phyloP scores from a whole-genome alignment of 35 echinoderm and acorn worm species.

The Hemicentrotus pulcherrimus region DNA sequence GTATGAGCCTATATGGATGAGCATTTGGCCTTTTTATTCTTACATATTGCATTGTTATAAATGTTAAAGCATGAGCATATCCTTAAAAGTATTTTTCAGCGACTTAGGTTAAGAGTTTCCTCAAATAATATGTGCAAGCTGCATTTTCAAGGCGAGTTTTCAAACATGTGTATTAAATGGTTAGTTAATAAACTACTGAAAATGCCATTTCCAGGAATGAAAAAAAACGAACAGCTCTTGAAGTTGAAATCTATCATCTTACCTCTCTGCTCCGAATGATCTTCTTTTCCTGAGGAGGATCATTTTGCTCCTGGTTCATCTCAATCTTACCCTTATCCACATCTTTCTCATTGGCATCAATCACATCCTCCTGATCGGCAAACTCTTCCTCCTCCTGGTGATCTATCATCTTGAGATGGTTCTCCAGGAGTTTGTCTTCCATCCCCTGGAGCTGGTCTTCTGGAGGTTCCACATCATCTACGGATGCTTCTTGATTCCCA shows the following conservation, averaged over 20 bases:
- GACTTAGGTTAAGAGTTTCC: no score
- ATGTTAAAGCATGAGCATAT: no score
- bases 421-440: background rate
- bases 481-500: background rate
- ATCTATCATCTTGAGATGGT: background rate
- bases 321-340: background rate
- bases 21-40: no score
- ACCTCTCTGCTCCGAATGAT: slow-evolving; percentile 8
- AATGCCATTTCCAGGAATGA: background rate
- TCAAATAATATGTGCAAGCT: no score
- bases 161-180: background rate
- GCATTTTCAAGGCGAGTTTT: background rate
- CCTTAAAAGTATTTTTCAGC: no score
- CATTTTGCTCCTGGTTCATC: background rate
- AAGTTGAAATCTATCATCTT: background rate
- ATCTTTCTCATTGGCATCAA: background rate
- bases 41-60: no score
- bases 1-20: no score
- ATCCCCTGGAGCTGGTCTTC: background rate
- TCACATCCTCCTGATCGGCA: background rate
- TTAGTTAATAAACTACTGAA: background rate
- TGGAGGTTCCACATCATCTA: background rate
- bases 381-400: background rate
- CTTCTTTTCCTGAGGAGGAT: background rate
- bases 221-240: background rate